A percentile compares a stretch with the other conserved stretches of the same genome.
Evolutionary conservation across 2,888 invertebrate genomes (phyloP).

Genomic region (Tenthredo scrophulariae): DNA sequence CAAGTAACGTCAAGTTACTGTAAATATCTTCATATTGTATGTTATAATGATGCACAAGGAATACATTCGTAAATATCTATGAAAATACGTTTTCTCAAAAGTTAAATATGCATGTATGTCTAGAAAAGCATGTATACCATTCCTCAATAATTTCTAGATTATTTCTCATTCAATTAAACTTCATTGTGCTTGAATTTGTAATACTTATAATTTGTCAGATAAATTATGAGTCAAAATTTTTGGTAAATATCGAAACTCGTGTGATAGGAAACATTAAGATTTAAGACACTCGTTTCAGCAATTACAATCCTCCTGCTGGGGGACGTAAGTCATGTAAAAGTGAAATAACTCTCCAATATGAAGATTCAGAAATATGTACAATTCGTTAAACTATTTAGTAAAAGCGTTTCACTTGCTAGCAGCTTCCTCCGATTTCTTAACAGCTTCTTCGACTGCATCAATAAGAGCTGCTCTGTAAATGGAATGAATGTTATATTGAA

Average conservation of each 20-base stretch:
- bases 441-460: conserved; percentile 86
- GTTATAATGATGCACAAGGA: not conserved
- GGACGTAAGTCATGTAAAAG: not conserved
- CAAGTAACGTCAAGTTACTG: not conserved
- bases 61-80: not conserved
- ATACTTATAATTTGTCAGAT: not conserved
- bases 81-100: not conserved
- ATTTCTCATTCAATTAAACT: conserved; percentile 9
- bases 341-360: not conserved
- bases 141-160: not conserved
- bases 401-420: conserved; percentile 59
- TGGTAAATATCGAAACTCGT: not conserved
- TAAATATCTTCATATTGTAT: not conserved
- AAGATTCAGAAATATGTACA: not conserved
- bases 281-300: not conserved
- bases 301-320: not conserved
- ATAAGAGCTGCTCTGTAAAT: conserved; percentile 85
- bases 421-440: conserved; percentile 79
- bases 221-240: not conserved
- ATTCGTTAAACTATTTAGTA: not conserved
- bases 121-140: not conserved
- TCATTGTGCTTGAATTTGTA: not conserved
- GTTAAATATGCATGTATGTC: not conserved
- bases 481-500: conserved; percentile 61
- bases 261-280: not conserved